Percentiles rank a stretch among this genome's conserved stretches.
Conservation (phyloP, 1,140 invertebrate species). For the Drosophila ananassae region DNA sequence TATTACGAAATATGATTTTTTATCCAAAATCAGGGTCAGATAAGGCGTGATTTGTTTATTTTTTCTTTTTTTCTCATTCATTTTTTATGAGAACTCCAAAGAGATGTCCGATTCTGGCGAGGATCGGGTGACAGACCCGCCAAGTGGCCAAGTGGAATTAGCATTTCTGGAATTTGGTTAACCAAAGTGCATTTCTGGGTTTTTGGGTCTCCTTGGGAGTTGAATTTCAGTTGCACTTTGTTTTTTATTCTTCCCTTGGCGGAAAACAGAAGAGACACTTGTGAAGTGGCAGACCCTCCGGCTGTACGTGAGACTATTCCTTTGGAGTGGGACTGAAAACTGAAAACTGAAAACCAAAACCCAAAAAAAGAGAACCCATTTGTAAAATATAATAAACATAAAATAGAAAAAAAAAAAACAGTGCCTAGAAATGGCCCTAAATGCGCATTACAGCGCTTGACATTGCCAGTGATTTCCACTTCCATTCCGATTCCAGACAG, state of each 20-base stretch:
- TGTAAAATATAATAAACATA: conserved; percentile 4
- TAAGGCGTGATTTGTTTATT: neutral
- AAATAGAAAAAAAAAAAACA: conserved; percentile 21
- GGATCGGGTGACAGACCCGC: conserved; percentile 46
- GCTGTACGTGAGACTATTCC: conserved; percentile 72
- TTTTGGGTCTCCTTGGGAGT: conserved; percentile 16
- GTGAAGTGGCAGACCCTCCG: neutral
- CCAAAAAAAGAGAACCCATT: conserved; percentile 1
- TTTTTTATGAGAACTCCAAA: neutral
- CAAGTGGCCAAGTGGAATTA: conserved; percentile 68
- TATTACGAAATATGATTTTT: neutral
- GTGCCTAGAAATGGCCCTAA: conserved; percentile 54
- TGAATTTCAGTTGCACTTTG: conserved; percentile 47
- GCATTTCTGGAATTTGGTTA: conserved; percentile 35
- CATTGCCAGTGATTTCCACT: conserved; percentile 46
- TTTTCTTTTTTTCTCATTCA: too few species aligned
- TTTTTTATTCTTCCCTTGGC: conserved; percentile 22
- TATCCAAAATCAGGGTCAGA: neutral
- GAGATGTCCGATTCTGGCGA: neutral
- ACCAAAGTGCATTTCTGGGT: conserved; percentile 30
- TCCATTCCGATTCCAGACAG: too few species aligned
- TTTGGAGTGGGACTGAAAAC: conserved; percentile 2
- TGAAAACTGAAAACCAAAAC: neutral
- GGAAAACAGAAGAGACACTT: conserved; percentile 33
- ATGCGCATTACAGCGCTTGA: conserved; percentile 55